These are phyloP conservation scores for Parnassius glacialis DNA, from an alignment of 2,888 invertebrate genomes.

Conservation along the genomic window DNA sequence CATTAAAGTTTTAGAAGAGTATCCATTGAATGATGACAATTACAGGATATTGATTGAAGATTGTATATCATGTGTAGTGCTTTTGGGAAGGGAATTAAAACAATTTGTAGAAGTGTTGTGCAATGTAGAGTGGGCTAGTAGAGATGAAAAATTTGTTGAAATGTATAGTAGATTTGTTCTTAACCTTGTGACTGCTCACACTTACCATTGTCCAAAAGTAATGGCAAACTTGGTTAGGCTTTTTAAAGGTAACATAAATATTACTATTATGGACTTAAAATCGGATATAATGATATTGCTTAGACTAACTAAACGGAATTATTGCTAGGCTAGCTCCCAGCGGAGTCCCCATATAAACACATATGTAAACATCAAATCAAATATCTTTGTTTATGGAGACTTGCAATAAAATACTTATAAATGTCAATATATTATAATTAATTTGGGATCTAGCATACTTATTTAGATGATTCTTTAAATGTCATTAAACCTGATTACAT, in stretches of 20 bases:
- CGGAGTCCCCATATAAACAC: too few species aligned
- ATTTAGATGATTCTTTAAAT: too few species aligned
- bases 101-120: constrained; percentile 64
- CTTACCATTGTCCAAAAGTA: constrained; percentile 66
- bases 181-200: constrained; percentile 68
- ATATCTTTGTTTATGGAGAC: too few species aligned
- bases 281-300: too few species aligned
- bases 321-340: too few species aligned
- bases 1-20: constrained; percentile 67
- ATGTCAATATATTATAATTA: too few species aligned
- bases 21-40: constrained; percentile 65
- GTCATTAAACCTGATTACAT: neutral
- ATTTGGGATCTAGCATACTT: too few species aligned
- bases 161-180: constrained; percentile 61
- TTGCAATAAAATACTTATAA: too few species aligned
- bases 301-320: too few species aligned
- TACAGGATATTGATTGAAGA: constrained; percentile 65
- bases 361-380: too few species aligned
- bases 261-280: too few species aligned
- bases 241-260: constrained; percentile 53
- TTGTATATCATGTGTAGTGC: constrained; percentile 62
- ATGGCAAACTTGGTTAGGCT: constrained; percentile 58
- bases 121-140: constrained; percentile 60
- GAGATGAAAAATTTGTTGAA: constrained; percentile 54
- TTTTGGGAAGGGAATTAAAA: constrained; percentile 60